These are phyloP conservation scores for Maniola jurtina DNA, from an alignment of 1,140 invertebrate genomes.

Conservation along the genomic window DNA sequence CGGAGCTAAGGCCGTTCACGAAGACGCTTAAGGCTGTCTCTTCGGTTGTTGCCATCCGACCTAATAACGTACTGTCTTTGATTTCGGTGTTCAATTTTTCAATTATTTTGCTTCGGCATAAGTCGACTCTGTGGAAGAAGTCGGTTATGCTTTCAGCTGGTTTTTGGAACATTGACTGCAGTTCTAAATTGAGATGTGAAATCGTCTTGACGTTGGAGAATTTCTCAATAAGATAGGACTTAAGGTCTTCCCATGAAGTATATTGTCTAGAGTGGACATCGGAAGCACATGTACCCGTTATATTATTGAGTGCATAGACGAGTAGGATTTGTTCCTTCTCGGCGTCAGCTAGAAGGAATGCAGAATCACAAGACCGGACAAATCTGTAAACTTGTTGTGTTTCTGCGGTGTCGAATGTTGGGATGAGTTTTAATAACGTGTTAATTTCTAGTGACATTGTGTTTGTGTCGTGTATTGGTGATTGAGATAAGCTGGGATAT, in stretches of 20 bases:
- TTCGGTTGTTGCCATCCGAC: conserved; percentile 24
- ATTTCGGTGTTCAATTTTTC: conserved; percentile 32
- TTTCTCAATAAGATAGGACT: conserved; percentile 9
- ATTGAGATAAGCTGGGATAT: conserved; percentile 1
- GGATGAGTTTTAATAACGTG: conserved; percentile 31
- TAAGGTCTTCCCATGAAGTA: conserved; percentile 10
- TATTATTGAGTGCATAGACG: not conserved
- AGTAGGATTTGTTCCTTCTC: not conserved
- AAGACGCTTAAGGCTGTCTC: conserved; percentile 29
- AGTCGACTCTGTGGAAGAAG: conserved; percentile 23
- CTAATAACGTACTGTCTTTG: conserved; percentile 17
- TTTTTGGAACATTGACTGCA: conserved; percentile 31
- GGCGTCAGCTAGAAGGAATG: conserved; percentile 19
- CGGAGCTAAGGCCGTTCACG: conserved; percentile 23
- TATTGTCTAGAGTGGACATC: conserved; percentile 12
- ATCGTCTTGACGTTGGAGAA: conserved; percentile 24
- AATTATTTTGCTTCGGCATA: conserved; percentile 31
- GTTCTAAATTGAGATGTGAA: conserved; percentile 26
- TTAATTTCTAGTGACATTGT: conserved; percentile 27
- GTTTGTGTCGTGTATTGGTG: not conserved
- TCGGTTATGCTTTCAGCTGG: conserved; percentile 24
- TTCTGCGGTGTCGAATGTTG: conserved; percentile 29
- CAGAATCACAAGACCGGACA: conserved; percentile 32
- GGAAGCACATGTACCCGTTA: not conserved
- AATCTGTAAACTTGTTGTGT: conserved; percentile 31